Percentiles rank a stretch among this genome's conserved stretches.
These are phyloP conservation scores for Apamea epomidion DNA, from an alignment of 2,888 invertebrate genomes.

Conservation along the genomic window DNA sequence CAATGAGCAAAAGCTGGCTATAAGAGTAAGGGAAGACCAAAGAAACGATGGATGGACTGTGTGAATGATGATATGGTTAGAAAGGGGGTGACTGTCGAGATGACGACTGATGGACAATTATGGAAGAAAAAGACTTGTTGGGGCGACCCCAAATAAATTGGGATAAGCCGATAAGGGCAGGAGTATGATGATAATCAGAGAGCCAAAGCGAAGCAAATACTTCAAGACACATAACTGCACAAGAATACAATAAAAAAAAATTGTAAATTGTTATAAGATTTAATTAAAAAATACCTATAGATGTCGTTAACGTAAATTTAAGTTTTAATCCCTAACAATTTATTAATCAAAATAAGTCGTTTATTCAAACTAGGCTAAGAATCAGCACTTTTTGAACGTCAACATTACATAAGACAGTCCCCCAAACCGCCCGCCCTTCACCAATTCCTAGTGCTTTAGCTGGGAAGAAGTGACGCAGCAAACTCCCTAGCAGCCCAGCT, in stretches of 20 bases:
- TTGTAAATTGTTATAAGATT: not conserved
- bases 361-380: not conserved
- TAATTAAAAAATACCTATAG: not conserved
- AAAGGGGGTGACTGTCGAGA: too few species aligned
- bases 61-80: too few species aligned
- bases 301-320: not conserved
- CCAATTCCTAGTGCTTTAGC: not conserved
- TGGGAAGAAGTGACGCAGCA: not conserved
- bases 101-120: too few species aligned
- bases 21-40: too few species aligned
- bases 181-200: not conserved
- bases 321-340: too few species aligned
- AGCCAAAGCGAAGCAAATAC: not conserved
- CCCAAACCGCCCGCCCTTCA: not conserved
- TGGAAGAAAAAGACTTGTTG: too few species aligned
- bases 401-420: not conserved
- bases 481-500: not conserved
- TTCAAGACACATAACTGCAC: not conserved
- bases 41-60: too few species aligned
- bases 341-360: not conserved
- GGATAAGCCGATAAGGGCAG: fast-evolving
- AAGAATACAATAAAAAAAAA: conserved; percentile 12
- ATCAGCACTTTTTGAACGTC: not conserved
- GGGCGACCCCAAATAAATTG: too few species aligned
- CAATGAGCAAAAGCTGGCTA: too few species aligned